Evolutionary conservation across 2,797 vertebrate species (phyloP), one percentile per base, ranked within the genome.

Genomic region (Ibycter americanus): DNA sequence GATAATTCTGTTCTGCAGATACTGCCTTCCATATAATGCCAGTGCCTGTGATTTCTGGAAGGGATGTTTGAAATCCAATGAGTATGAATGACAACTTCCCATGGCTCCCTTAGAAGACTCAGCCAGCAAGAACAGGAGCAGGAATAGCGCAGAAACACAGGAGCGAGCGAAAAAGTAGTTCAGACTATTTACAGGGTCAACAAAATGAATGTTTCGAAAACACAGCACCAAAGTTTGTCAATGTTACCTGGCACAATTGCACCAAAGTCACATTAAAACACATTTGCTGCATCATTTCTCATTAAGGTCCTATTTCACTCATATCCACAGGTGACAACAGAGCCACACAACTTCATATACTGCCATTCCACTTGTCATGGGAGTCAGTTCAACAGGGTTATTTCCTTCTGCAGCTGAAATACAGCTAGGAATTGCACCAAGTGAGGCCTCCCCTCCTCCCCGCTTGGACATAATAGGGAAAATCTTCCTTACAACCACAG

Each of bases 401-500:
- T 44, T 92, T 78, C 34, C 63, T 83, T 52, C 73, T 72, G 21
- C 34, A 84, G 27, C n/a, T 78, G 92, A 78, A 85, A 78, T 3
- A 80, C 14, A 70, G 19, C 44, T 26, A 54, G 26, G 67, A 74
- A 80, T 58, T 74, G 9, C 32, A 71, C 15, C 26, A 58, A 76
- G 17, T 11, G 29, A 61, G 26, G 17, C 23, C 15, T 38, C 27
- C 4, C 3, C 6, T 90, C 32, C 42, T 52, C 12, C 18, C 12
- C 10, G 10, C 32, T 31, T 34, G 32, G 36, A 55, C 22, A 20
- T 15, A 62, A 16, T 2, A 5, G 16, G 31, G 40, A 76, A 47
- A 82, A 2, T 38, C 36, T 26, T 76, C 34, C 70, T 63, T 59
- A 38, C 10, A 80, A 15, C 32, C 58, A 25, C 19, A 51, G 38